phyloP scores from a whole-genome alignment of 2,113 vertebrate species.

The Datnioides undecimradiatus region DNA sequence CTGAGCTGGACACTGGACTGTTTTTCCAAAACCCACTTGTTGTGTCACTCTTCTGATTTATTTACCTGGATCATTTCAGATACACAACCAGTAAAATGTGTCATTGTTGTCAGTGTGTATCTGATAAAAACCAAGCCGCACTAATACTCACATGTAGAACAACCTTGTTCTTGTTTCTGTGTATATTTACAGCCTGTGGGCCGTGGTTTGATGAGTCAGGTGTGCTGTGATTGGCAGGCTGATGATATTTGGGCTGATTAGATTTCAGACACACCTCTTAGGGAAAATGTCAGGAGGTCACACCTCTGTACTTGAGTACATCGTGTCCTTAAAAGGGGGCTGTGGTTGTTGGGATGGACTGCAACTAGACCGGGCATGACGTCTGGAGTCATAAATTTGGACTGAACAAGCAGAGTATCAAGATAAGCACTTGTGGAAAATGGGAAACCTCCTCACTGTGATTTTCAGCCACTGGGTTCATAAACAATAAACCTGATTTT shows the following conservation, averaged over 20 bases:
- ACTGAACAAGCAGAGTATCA: neutral
- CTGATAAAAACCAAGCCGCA: conserved; percentile 17
- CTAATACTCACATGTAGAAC: neutral
- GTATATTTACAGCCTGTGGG: conserved; percentile 51
- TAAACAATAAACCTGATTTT: conserved; percentile 23
- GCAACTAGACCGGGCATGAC: conserved; percentile 41
- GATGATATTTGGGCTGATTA: conserved; percentile 47
- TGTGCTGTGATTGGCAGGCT: conserved; percentile 43
- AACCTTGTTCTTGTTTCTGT: conserved; percentile 19
- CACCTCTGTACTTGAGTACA: conserved; percentile 49
- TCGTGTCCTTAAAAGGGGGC: conserved; percentile 47
- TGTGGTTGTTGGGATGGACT: conserved; percentile 1
- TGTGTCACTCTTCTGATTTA: neutral
- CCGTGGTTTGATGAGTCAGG: conserved; percentile 51
- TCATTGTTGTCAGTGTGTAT: neutral
- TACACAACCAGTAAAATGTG: neutral
- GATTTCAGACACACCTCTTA: conserved; percentile 63
- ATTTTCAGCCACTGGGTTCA: conserved; percentile 1
- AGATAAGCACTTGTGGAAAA: conserved; percentile 12
- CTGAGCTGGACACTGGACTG: no score
- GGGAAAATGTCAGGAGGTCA: conserved; percentile 71
- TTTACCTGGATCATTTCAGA: neutral
- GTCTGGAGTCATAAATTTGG: conserved; percentile 35
- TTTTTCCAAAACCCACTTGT: no score
- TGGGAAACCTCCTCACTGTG: neutral